Percentiles rank a stretch among this genome's conserved stretches.
Conservation (phyloP, 2,113 vertebrate genomes). For the Indicator maculatus region DNA sequence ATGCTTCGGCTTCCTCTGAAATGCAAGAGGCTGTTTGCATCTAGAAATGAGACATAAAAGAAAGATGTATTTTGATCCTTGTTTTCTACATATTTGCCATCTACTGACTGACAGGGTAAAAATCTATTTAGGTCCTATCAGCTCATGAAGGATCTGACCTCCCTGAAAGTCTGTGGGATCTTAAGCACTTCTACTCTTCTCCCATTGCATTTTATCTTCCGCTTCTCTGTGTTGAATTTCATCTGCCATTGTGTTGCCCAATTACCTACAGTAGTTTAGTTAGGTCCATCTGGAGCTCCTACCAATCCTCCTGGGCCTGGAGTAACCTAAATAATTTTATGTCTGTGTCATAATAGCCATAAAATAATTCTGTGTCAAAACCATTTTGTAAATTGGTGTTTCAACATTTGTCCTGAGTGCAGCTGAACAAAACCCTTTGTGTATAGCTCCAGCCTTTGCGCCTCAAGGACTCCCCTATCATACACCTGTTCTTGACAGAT, state of each 20-base stretch:
- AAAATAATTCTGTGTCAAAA: constrained; percentile 70
- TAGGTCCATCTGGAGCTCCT: constrained; percentile 25
- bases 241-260: constrained; percentile 45
- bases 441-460: constrained; percentile 65
- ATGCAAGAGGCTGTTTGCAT: background rate
- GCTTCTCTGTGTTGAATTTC: constrained; percentile 20
- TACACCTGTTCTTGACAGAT: constrained; percentile 80
- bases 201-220: constrained; percentile 7
- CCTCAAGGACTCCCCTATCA: constrained; percentile 68
- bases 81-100: background rate
- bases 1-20: background rate
- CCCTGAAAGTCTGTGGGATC: background rate
- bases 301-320: constrained; percentile 1
- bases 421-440: constrained; percentile 59
- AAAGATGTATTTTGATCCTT: background rate
- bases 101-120: background rate
- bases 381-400: constrained; percentile 61
- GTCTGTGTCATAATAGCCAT: constrained; percentile 47
- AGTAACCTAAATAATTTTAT: constrained; percentile 38
- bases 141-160: background rate
- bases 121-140: background rate
- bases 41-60: background rate
- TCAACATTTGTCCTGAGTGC: constrained; percentile 57
- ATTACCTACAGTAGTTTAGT: constrained; percentile 28
- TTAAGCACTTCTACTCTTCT: constrained; percentile 43